Evolutionary conservation across 2,113 vertebrate genomes (phyloP), one percentile per base, ranked within the genome.

Genomic region (Pluvialis apricaria): DNA sequence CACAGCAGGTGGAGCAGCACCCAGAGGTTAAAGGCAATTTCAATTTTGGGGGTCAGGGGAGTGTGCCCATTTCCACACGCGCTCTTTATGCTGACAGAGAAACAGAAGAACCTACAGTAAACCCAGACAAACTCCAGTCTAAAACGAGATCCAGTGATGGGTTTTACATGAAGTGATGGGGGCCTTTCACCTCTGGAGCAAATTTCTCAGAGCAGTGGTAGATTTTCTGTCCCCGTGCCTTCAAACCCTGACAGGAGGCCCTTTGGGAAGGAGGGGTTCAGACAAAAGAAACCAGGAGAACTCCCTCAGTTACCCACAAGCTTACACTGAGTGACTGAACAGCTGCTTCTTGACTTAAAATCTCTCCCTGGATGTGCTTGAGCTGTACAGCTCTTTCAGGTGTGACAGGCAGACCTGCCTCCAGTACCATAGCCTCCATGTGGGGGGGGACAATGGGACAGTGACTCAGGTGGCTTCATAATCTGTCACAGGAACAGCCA

Each of bases 261-360:
- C 68, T 80, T 66, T 66, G 94, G 93, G 94, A 95, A 77, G 26
- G n/a, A 88, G n/a, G 7, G n/a, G 22, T 88, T 87, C 72, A 94
- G 62, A 91, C 66, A 96, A 93, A 94, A 90, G 90, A 88, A 94
- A 75, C 75, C 47, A 83, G 36, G 47, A 96, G 82, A 96, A 95
- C 88, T 95, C 72, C 87, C 93, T 93, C n/a, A 73, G 92, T 94
- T 94, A 83, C 71, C 18, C 32, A 38, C 38, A 68, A 86, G 71
- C 79, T 92, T 76, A 92, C 34, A 94, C 54, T 2, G 6, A 94
- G 90, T 86, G 82, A 92, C 88, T 82, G 71, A 95, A 92, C 94
- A 96, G 93, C 93, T 96, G 93, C 85, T 96, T 96, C 78, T 95
- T 88, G 79, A 90, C 92, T 97, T 93, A 70, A 93, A 77, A 77